Percentiles rank a stretch among this genome's conserved stretches.
phyloP scores from a whole-genome alignment of 2,113 vertebrate genomes.

The Phyllopteryx taeniolatus region DNA sequence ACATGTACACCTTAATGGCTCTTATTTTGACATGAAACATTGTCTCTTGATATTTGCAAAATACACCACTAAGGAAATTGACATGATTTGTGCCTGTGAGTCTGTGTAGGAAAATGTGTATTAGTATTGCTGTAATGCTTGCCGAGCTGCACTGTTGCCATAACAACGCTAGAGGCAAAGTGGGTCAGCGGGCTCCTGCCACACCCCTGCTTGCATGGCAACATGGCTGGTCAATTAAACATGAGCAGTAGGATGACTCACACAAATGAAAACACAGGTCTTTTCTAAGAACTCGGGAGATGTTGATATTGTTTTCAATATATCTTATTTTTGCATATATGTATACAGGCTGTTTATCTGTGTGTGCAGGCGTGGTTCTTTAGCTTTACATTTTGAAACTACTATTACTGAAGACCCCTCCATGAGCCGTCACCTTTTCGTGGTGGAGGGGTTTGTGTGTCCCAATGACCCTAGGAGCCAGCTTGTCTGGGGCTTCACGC shows the following conservation, averaged over 20 bases:
- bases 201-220: constrained; percentile 64
- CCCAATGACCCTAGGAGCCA: too few species aligned
- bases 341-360: neutral
- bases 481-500: too few species aligned
- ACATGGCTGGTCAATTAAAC: constrained; percentile 64
- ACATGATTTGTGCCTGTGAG: constrained; percentile 1
- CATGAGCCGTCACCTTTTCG: too few species aligned
- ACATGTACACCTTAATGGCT: neutral
- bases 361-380: too few species aligned
- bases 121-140: constrained; percentile 29
- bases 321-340: neutral
- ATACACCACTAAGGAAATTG: neutral
- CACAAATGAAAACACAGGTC: constrained; percentile 9
- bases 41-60: neutral
- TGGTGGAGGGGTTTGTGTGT: too few species aligned
- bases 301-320: neutral
- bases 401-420: neutral
- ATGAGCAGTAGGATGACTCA: constrained; percentile 44
- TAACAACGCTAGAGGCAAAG: constrained; percentile 68
- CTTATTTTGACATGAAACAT: neutral
- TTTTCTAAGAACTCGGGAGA: neutral
- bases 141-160: constrained; percentile 50
- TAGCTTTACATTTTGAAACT: neutral
- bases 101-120: constrained; percentile 11
- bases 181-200: constrained; percentile 68